Base-by-base conservation (phyloP, 2,888 invertebrate genomes). In the Cylindroiulus punctatus region DNA sequence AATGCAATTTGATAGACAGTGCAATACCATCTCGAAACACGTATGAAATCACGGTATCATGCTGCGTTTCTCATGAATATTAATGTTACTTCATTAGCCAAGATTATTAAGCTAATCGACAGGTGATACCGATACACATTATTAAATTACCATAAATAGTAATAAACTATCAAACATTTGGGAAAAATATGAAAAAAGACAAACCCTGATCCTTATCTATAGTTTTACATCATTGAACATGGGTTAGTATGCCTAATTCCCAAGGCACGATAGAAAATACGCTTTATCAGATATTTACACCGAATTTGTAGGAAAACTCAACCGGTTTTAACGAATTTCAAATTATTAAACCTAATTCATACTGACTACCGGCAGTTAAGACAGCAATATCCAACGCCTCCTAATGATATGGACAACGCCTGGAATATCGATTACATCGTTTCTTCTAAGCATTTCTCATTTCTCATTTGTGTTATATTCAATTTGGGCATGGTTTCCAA, bases 1-100 rank as follows among this genome's bases (percentile, higher is more conserved):
- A 65, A 30, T 76, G 30, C 14, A 14, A 14, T 10, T 26, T 76
- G 30, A 76, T 14, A 14, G 26, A 30, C 76, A 76, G 1, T 12
- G 76, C 26, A 30, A 76, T 76, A 76, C 30, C 76, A 7, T 14
- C 26, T 7, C 22, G 22, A 0, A 14, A 76, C 12, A 12, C 14
- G 76, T 14, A 8, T 3, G 14, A 26, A 76, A 76, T 76, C 30
- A 14, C 76, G 14, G 30, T 30, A 76, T 14, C 76, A 76, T 30
- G 26, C 76, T 76, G 76, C 0, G 76, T 76, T 30, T 76, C 30
- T 76, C 76, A 30, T 76, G 76, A 76, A 76, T 76, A 76, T 14
- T 76, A 30, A 76, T 76, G 30, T 76, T 76, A 30, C 26, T 76
- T 30, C 76, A 76, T 76, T 76, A 30, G 19, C n/a, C 52, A n/a